Conservation (phyloP, 2,113 vertebrate species). For the Leptocoma aspasia region DNA sequence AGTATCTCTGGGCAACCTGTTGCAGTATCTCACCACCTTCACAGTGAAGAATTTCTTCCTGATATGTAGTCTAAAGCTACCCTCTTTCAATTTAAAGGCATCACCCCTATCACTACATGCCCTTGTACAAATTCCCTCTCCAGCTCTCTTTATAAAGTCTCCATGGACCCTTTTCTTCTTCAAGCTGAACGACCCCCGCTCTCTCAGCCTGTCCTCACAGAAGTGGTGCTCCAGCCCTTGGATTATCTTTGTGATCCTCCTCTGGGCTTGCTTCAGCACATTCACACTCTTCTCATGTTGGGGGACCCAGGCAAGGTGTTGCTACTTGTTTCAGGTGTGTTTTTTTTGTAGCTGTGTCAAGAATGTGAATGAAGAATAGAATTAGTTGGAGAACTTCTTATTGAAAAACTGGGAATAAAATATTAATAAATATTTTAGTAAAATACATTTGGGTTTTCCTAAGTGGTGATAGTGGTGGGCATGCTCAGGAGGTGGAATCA, state of each 20-base stretch:
- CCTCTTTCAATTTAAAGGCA: not conserved
- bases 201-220: not conserved
- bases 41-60: not conserved
- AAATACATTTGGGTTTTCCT: not conserved
- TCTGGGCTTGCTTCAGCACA: not conserved
- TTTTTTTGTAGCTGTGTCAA: not conserved
- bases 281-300: not conserved
- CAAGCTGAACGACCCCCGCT: accelerated
- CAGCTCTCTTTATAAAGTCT: not conserved
- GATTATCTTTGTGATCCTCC: not conserved
- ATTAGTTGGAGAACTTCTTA: not conserved
- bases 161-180: not conserved
- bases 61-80: not conserved
- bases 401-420: not conserved
- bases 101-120: not conserved
- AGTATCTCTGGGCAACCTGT: not conserved
- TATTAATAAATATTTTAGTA: not conserved
- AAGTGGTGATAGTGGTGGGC: not conserved
- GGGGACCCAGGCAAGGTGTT: not conserved
- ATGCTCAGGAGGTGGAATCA: not conserved
- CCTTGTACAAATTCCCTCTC: not conserved
- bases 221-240: not conserved
- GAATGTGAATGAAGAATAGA: not conserved
- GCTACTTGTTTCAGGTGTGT: not conserved
- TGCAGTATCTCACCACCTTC: not conserved